These are phyloP conservation scores for Squalus acanthias DNA, from an alignment of 2,797 vertebrate species.

Conservation along the genomic window DNA sequence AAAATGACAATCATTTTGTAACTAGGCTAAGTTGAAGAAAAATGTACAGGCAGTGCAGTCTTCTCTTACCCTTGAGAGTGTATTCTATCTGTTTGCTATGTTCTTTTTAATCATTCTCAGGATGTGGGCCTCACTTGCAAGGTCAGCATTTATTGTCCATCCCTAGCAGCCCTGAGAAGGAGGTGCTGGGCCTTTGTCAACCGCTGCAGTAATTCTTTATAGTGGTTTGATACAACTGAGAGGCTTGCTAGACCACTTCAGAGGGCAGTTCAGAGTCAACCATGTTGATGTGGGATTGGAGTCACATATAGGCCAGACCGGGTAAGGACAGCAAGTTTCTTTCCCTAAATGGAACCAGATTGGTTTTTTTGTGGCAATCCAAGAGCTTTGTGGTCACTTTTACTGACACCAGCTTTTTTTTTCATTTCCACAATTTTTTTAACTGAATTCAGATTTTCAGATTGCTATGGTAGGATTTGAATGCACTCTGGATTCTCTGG, in stretches of 20 bases:
- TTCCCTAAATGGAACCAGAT: background rate
- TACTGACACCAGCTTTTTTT: background rate
- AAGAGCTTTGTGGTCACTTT: background rate
- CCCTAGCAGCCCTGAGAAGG: background rate
- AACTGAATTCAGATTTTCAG: background rate
- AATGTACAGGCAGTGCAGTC: background rate
- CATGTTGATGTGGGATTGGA: background rate
- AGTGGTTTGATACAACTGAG: background rate
- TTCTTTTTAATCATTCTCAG: conserved; percentile 23
- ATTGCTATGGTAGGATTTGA: background rate
- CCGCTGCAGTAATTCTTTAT: background rate
- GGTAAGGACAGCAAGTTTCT: background rate
- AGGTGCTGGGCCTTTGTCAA: background rate
- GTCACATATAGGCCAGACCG: background rate
- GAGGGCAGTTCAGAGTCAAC: background rate
- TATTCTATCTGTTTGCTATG: background rate
- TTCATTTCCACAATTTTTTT: background rate
- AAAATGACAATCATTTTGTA: conserved; percentile 28
- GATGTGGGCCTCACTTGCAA: background rate
- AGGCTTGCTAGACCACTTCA: background rate
- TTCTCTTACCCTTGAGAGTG: background rate
- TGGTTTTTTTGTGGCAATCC: background rate
- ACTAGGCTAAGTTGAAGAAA: conserved; percentile 18
- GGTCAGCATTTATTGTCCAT: background rate
- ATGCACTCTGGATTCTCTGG: background rate